phyloP scores from a whole-genome alignment of 2,113 vertebrate species.

The Stegastes partitus region DNA sequence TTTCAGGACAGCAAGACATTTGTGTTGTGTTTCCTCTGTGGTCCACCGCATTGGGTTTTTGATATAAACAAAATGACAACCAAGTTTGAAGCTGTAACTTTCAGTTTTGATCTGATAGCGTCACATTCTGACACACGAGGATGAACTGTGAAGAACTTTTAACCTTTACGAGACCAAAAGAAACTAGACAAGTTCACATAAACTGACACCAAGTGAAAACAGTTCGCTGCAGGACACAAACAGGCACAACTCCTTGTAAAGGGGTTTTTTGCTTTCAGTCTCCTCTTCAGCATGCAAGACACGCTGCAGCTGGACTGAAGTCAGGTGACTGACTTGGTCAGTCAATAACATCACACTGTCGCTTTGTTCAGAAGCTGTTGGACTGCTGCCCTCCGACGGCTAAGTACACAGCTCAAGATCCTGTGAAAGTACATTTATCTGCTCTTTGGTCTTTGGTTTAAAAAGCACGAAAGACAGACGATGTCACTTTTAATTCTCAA shows the following conservation, averaged over 20 bases:
- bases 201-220: not conserved
- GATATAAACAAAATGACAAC: not conserved
- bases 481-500: not conserved
- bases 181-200: not conserved
- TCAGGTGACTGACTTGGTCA: constrained; percentile 19
- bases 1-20: not conserved
- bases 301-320: constrained; percentile 9
- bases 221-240: not conserved
- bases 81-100: not conserved
- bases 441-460: constrained; percentile 1
- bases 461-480: not conserved
- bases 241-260: not conserved
- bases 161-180: not conserved
- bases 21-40: not conserved
- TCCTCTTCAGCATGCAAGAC: constrained; percentile 29
- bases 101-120: not conserved
- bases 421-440: not conserved
- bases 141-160: too few relatives aligned
- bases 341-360: not conserved
- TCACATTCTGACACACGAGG: not conserved
- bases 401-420: not conserved
- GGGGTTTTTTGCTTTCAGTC: not conserved
- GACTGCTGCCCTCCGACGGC: not conserved
- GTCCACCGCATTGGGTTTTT: not conserved
- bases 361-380: too few relatives aligned